phyloP scores from a whole-genome alignment of 2,888 invertebrate genomes.

The Pelosia muscerda region DNA sequence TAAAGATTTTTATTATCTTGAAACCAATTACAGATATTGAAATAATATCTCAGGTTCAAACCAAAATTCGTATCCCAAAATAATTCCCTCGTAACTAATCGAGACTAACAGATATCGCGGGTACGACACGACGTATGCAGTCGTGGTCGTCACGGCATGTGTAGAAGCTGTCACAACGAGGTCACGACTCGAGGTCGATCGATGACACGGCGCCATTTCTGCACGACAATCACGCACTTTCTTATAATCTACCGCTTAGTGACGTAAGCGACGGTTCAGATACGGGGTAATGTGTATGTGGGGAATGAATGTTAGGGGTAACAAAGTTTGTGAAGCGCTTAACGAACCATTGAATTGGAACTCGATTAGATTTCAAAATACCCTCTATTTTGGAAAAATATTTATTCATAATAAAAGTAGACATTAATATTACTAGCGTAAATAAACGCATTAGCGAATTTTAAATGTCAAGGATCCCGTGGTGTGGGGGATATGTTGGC shows the following conservation, averaged over 20 bases:
- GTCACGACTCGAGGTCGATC: constrained; percentile 52
- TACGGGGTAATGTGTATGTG: constrained; percentile 26
- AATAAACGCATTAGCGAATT: too few relatives aligned
- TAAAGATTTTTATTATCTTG: too few relatives aligned
- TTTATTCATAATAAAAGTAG: too few relatives aligned
- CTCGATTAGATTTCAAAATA: background rate
- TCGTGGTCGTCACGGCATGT: constrained; percentile 17
- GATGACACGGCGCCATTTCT: constrained; percentile 47
- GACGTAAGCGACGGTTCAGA: constrained; percentile 41
- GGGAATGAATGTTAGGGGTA: constrained; percentile 20
- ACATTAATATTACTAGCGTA: too few relatives aligned
- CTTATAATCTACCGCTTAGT: constrained; percentile 47
- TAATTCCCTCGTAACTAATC: background rate
- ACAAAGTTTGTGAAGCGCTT: background rate
- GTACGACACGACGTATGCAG: background rate
- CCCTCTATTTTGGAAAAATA: background rate
- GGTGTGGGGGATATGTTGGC: too few relatives aligned
- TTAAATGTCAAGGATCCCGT: too few relatives aligned
- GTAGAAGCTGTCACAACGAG: constrained; percentile 31
- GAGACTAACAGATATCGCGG: background rate
- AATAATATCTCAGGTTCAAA: too few relatives aligned
- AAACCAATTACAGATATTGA: too few relatives aligned
- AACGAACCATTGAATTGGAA: background rate
- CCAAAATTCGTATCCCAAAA: too few relatives aligned
- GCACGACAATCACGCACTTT: constrained; percentile 52